These are phyloP conservation scores for Nesidiocoris tenuis DNA, from an alignment of 2,888 invertebrate genomes.

Conservation along the genomic window DNA sequence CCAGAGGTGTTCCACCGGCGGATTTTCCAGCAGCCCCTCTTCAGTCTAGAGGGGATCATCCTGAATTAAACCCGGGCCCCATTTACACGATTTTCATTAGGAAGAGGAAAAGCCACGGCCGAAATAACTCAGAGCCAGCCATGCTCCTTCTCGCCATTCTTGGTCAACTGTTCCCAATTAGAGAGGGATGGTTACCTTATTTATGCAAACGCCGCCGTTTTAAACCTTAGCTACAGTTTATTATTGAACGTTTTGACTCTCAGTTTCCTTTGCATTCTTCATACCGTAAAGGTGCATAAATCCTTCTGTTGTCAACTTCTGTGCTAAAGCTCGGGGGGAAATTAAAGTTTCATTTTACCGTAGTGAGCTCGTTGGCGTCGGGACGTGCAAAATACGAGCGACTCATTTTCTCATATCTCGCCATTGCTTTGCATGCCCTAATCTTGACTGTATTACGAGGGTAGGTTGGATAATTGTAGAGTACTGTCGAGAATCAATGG, in stretches of 20 bases:
- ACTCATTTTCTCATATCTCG: conserved; percentile 13
- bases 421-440: too few relatives aligned
- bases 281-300: conserved; percentile 16
- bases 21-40: neutral
- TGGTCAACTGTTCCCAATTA: conserved; percentile 27
- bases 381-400: conserved; percentile 2
- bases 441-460: neutral
- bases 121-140: neutral
- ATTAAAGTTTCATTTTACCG: conserved; percentile 39
- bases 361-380: conserved; percentile 22
- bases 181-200: conserved; percentile 31
- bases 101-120: neutral
- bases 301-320: conserved; percentile 24
- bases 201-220: conserved; percentile 18
- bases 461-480: neutral
- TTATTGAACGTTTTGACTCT: conserved; percentile 18
- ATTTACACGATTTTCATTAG: neutral
- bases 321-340: neutral
- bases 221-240: conserved; percentile 12
- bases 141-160: neutral
- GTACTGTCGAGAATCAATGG: too few relatives aligned
- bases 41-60: neutral
- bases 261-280: conserved; percentile 23
- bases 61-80: neutral
- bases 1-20: too few relatives aligned